These are phyloP conservation scores for Drosophila kikkawai DNA, from an alignment of 1,140 invertebrate genomes.

Conservation along the genomic window DNA sequence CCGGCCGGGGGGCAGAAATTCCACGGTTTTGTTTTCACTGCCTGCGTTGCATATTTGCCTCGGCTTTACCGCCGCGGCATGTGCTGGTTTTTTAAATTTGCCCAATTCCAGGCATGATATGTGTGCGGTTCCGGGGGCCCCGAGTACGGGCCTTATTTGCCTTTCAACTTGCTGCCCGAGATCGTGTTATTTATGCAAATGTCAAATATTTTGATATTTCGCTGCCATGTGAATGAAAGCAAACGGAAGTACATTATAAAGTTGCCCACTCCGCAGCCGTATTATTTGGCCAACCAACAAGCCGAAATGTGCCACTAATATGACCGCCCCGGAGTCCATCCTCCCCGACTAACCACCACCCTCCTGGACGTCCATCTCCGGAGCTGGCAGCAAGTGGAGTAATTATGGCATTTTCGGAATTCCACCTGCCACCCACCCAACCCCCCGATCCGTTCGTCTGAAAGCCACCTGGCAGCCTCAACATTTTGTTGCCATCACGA, in stretches of 20 bases:
- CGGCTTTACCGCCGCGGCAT: conserved; percentile 16
- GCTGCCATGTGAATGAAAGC: conserved; percentile 78
- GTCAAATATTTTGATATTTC: conserved; percentile 81
- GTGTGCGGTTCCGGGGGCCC: conserved; percentile 32
- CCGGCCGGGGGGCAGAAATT: conserved; percentile 42
- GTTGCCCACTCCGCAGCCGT: conserved; percentile 40
- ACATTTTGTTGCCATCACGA: conserved; percentile 55
- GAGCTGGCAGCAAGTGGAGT: conserved; percentile 59
- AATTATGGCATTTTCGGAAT: conserved; percentile 79
- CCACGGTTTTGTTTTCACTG: conserved; percentile 49
- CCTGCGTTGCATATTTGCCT: conserved; percentile 58
- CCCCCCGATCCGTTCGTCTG: not conserved
- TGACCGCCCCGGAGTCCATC: conserved; percentile 36
- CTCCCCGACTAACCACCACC: not conserved
- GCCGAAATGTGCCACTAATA: conserved; percentile 72
- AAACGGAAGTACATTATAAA: conserved; percentile 81
- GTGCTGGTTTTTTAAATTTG: conserved; percentile 63
- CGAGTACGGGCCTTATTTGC: conserved; percentile 40
- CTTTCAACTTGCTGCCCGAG: conserved; percentile 39
- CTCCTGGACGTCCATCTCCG: conserved; percentile 4
- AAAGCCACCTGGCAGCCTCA: conserved; percentile 33
- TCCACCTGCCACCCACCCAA: conserved; percentile 16
- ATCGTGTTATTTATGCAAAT: conserved; percentile 80
- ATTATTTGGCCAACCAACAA: conserved; percentile 74
- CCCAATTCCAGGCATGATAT: conserved; percentile 68